Conservation (phyloP, 2,888 invertebrate species). For the Spodoptera littoralis region DNA sequence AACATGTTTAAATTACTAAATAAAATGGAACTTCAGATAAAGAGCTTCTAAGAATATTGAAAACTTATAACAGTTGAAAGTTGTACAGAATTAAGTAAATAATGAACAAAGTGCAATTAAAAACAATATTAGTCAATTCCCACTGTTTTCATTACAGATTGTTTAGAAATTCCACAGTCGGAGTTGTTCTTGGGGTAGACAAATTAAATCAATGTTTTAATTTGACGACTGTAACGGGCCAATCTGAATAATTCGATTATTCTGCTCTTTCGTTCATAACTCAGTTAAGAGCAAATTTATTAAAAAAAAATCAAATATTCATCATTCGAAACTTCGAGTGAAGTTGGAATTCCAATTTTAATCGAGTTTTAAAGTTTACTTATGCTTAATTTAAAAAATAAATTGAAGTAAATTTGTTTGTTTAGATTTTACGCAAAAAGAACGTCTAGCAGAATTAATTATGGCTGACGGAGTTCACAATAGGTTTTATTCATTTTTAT, state of each 20-base stretch:
- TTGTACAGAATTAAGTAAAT: neutral
- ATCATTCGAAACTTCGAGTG: slow-evolving; percentile 56
- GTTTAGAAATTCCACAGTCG: slow-evolving; percentile 43
- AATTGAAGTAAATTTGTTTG: slow-evolving; percentile 42
- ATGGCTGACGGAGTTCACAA: slow-evolving; percentile 14
- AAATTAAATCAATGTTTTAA: slow-evolving; percentile 78
- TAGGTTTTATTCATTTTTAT: slow-evolving; percentile 16
- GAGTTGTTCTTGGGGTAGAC: slow-evolving; percentile 58
- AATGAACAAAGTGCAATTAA: neutral
- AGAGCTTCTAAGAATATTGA: too few species aligned
- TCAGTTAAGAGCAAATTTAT: slow-evolving; percentile 70
- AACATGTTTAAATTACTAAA: too few species aligned
- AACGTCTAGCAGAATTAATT: slow-evolving; percentile 2
- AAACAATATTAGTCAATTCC: slow-evolving; percentile 3
- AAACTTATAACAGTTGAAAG: too few species aligned
- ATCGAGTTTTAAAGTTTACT: slow-evolving; percentile 48
- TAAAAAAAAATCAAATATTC: slow-evolving; percentile 75
- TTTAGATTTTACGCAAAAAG: slow-evolving; percentile 9
- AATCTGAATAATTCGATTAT: slow-evolving; percentile 81
- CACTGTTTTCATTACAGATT: slow-evolving; percentile 28
- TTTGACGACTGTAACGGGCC: slow-evolving; percentile 74
- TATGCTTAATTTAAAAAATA: slow-evolving; percentile 39
- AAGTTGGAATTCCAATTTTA: slow-evolving; percentile 50
- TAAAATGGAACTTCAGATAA: too few species aligned
- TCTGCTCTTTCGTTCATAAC: slow-evolving; percentile 70